Evolutionary conservation across 2,113 vertebrate species (phyloP), one percentile per base, ranked within the genome.

Genomic region (Numida meleagris): DNA sequence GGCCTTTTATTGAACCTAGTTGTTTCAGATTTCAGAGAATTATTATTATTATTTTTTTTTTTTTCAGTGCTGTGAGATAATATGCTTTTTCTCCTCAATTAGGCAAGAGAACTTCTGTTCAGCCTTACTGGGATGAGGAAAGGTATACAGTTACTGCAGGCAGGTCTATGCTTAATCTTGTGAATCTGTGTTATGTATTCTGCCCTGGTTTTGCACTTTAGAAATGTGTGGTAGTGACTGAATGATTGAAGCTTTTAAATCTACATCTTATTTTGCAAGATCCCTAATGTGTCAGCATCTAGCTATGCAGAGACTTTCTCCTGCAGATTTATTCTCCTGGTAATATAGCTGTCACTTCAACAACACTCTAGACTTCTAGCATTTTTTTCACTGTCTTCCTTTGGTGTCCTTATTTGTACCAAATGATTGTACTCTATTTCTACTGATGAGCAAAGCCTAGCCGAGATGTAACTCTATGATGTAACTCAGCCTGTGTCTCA

Each of bases 291-390:
- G 68, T 83, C 93, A 66, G 53, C 66, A 75, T 78, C 16, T 80
- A 88, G 62, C 43, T 85, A 18, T 48, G 31, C n/a, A 59, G 53
- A 76, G 79, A 86, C 74, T 80, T 90, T 68, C 83, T 86, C 63
- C 63, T 81, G 59, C 63, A 77, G 21, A 82, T 88, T 95, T 81
- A 50, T 67, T 95, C 83, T 90, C n/a, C 8, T 71, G 68, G 68
- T 43, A 63, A 55, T 92, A 45, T 12, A 90, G 70, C 57, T n/a
- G n/a, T 92, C 81, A 59, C 33, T 90, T 82, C 5, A 9, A 81
- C 82, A 91, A 53, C 9, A 23, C 68, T 90, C 90, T 74, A n/a
- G 63, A 74, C 59, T 74, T 78, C 61, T 25, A 33, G 67, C 74
- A 17, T n/a, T 67, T 78, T 86, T 93, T 90, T 92, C 61, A 78